Base-by-base conservation (phyloP, 2,797 vertebrate genomes). In the Leontopithecus rosalia region DNA sequence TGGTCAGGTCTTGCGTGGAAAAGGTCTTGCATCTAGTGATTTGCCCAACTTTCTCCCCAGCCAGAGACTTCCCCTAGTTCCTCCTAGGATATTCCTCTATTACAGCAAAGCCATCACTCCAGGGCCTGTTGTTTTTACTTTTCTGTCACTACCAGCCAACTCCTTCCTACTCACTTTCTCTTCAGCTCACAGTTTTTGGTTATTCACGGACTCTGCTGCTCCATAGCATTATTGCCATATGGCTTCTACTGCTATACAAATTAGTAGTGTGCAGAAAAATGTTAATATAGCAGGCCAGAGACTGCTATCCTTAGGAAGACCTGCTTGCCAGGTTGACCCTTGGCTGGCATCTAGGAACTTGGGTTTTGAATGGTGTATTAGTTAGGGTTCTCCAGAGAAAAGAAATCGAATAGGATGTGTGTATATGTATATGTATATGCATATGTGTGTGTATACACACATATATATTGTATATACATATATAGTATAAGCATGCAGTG, bases 21-120 rank as follows among this genome's bases (percentile, higher is more conserved):
- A 50, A 88, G 82, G 33, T 24, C n/a, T n/a, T n/a, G 10, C 39
- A 46, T 84, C 52, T 84, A 80, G 22, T 46, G 70, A 52, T 30
- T 70, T 80, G 52, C 24, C 85, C 26, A 22, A 67, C 11, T 41
- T 17, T 4, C 39, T 72, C 9, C 26, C 9, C 33, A 55, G 26
- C n/a, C 26, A 33, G 2, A 82, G 33, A 26, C 20, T 64, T 57
- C n/a, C 64, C 46, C 26, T 26, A 46, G 73, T 28, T 90, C 43
- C 30, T 79, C 17, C 1, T 5, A 5, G 26, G 20, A 77, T 5
- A 12, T 6, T 33, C 41, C 26, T 2, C 11, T 43, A 0, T 13
- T 2, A 11, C 12, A 50, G 24, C 2, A 87, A 88, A 36, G 8
- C 22, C 39, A n/a, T 39, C 28, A 22, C 7, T 46, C 36, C 17